Base-by-base conservation (phyloP, 2,797 vertebrate species). In the Gephyroberyx darwinii region DNA sequence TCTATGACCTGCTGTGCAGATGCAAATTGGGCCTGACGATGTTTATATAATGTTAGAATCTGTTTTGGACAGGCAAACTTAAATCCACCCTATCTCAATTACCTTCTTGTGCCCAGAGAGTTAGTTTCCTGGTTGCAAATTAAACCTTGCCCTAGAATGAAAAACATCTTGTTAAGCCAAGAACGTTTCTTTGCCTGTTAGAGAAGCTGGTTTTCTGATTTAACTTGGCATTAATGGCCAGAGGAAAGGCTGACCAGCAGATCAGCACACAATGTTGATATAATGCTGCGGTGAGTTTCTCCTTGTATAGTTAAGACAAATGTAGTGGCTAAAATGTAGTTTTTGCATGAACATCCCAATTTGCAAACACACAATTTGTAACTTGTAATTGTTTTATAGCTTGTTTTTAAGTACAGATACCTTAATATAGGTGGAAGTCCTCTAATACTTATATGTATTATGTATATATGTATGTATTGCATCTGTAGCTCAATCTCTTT, bases 201-300 rank as follows among this genome's bases (percentile, higher is more conserved):
- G 48, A 74, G 69, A 70, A 35, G 5, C 22, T 53, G 37, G 62
- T 22, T 80, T 81, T 43, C 53, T 22, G 51, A 33, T 79, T 75
- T 70, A 77, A 74, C 65, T 55, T 51, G 50, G 17, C 65, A 51
- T 53, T 66, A 73, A 81, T 55, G 37, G 31, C 4, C 45, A 78
- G 71, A 64, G 35, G 33, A 75, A 73, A 82, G 78, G 60, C n/a
- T 76, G 75, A 64, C 47, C 55, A 68, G 59, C 51, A 30, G 60
- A 70, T 75, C 67, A 66, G 56, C 61, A 63, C 37, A 53, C 9
- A 50, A 64, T 59, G 67, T 82, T 81, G 65, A 62, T 75, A 51
- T 75, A 51, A 41, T 35, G 45, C 10, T 75, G 53, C 26, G 2
- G 57, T 35, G 59, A 60, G 39, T 68, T 30, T 77, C 63, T 70